Percentiles rank a stretch among this genome's conserved stretches.
Conservation (phyloP, 2,113 vertebrate genomes). For the Salvelinus alpinus region DNA sequence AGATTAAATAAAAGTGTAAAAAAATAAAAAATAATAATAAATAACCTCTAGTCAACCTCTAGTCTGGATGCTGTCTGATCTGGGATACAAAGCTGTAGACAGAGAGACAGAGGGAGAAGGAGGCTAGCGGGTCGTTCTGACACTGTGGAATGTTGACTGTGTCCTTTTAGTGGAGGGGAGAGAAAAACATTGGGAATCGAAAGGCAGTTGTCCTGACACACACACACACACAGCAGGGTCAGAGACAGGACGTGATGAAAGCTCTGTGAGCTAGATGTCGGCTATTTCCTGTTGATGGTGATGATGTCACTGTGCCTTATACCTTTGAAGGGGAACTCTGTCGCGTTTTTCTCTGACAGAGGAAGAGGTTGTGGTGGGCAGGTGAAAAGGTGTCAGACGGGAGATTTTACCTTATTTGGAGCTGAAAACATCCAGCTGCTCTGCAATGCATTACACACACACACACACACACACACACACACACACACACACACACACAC, state of each 20-base stretch:
- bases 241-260: slow-evolving; percentile 60
- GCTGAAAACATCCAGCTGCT: not conserved
- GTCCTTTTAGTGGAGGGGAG: not conserved
- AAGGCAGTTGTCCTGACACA: not conserved
- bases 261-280: slow-evolving; percentile 50
- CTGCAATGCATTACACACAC: not conserved
- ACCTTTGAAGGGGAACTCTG: not conserved
- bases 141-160: not conserved
- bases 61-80: not conserved
- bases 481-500: too few species aligned
- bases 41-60: too few species aligned
- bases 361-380: slow-evolving; percentile 29
- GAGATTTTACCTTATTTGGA: not conserved
- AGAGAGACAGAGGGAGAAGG: too few species aligned
- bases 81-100: not conserved
- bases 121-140: not conserved
- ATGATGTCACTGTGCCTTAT: slow-evolving; percentile 50
- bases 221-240: slow-evolving; percentile 23
- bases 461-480: too few species aligned
- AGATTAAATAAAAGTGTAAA: too few species aligned
- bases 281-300: slow-evolving; percentile 62
- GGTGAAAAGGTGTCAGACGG: not conserved
- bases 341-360: slow-evolving; percentile 42
- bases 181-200: not conserved
- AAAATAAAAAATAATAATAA: too few species aligned